A percentile compares a stretch with the other conserved stretches of the same genome.
phyloP scores from a whole-genome alignment of 2,888 invertebrate genomes.

The Dolomedes plantarius region DNA sequence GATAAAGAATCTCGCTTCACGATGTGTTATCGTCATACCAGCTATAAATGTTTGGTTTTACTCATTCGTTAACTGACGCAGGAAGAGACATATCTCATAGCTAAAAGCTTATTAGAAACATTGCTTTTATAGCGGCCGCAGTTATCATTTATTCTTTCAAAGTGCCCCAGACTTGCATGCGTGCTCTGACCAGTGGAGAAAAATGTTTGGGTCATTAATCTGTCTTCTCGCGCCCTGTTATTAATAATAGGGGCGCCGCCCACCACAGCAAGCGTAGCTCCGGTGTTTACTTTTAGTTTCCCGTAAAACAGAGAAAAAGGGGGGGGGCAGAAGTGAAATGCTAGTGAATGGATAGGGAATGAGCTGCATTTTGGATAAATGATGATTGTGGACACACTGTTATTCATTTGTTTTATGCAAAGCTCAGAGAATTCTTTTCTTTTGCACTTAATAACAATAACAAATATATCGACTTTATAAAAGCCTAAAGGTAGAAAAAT shows the following conservation, averaged over 20 bases:
- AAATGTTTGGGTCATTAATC: constrained; percentile 46
- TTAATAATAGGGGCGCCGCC: constrained; percentile 34
- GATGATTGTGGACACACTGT: too few relatives aligned
- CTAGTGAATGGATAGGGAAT: not conserved
- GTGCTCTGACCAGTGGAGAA: constrained; percentile 27
- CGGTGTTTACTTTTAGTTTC: constrained; percentile 40
- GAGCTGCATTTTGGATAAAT: not conserved
- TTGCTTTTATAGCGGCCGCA: not conserved
- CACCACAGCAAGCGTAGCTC: constrained; percentile 21
- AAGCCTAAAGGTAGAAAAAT: too few relatives aligned
- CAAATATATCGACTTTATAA: too few relatives aligned
- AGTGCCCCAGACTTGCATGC: not conserved
- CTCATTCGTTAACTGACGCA: not conserved
- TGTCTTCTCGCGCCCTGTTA: constrained; percentile 37
- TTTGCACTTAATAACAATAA: too few relatives aligned
- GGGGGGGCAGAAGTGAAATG: too few relatives aligned
- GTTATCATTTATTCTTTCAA: constrained; percentile 13
- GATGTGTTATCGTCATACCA: too few relatives aligned
- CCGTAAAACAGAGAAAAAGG: constrained; percentile 22
- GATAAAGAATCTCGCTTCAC: too few relatives aligned
- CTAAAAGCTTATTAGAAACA: not conserved
- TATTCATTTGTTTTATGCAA: too few relatives aligned
- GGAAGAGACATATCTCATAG: not conserved
- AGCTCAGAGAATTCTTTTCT: too few relatives aligned
- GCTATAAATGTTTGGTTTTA: not conserved